phyloP scores from a whole-genome alignment of 2,113 vertebrate genomes.

The Ceyx melanurus region DNA sequence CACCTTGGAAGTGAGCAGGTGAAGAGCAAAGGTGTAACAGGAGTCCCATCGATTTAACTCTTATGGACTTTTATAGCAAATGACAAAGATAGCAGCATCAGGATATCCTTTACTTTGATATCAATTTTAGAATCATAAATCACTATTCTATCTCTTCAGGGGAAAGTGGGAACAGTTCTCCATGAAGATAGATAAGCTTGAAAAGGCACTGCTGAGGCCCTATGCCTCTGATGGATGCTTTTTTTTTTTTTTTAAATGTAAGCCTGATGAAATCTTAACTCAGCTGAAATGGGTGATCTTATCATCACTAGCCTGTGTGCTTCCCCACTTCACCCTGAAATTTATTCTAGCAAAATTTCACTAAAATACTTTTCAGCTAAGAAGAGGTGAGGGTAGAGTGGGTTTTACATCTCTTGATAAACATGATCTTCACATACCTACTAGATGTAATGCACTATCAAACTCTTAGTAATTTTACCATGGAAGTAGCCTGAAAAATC shows the following conservation, averaged over 20 bases:
- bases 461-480: slow-evolving; percentile 55
- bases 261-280: slow-evolving; percentile 52
- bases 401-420: slow-evolving; percentile 40
- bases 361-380: slow-evolving; percentile 28
- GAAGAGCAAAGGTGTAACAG: not conserved
- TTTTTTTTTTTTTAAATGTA: not conserved
- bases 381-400: slow-evolving; percentile 4
- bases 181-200: not conserved
- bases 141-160: not conserved
- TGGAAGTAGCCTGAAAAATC: not conserved
- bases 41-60: not conserved
- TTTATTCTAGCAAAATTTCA: slow-evolving; percentile 39
- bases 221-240: not conserved
- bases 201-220: slow-evolving; percentile 12
- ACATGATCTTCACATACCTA: not conserved
- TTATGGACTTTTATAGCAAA: not conserved
- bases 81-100: not conserved
- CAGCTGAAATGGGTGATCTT: slow-evolving; percentile 50
- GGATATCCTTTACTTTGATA: not conserved
- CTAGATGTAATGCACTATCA: slow-evolving; percentile 1
- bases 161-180: not conserved
- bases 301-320: not conserved
- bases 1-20: not conserved
- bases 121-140: not conserved
- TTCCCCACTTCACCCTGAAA: slow-evolving; percentile 22